Percentiles rank a stretch among this genome's conserved stretches.
Conservation (phyloP, 2,888 invertebrate species). For the Temnothorax ravouxi region DNA sequence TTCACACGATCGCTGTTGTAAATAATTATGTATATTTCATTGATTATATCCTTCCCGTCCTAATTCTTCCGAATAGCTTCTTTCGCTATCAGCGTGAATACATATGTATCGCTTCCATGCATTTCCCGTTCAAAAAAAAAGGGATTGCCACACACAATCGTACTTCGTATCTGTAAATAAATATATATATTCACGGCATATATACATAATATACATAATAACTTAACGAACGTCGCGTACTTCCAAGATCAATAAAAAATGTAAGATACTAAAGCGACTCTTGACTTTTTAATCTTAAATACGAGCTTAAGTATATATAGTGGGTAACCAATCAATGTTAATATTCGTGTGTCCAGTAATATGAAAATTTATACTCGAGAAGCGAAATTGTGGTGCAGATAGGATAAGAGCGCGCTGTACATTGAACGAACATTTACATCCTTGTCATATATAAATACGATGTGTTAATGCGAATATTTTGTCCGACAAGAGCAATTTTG, state of each 20-base stretch:
- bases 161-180: constrained; percentile 53
- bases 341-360: constrained; percentile 56
- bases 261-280: constrained; percentile 74
- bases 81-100: constrained; percentile 50
- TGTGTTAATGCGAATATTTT: constrained; percentile 48
- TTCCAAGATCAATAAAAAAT: constrained; percentile 75
- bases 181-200: constrained; percentile 53
- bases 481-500: constrained; percentile 36
- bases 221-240: constrained; percentile 67
- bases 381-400: constrained; percentile 56
- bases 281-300: constrained; percentile 55
- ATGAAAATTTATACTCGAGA: constrained; percentile 57
- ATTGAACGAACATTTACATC: constrained; percentile 63
- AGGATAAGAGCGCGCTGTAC: constrained; percentile 66
- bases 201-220: constrained; percentile 2
- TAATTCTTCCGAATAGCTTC: constrained; percentile 47
- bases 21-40: constrained; percentile 65
- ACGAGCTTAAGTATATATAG: constrained; percentile 62
- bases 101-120: constrained; percentile 56
- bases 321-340: constrained; percentile 62
- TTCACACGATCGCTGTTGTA: constrained; percentile 61
- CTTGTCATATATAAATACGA: constrained; percentile 39
- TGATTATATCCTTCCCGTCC: constrained; percentile 68
- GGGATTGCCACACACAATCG: constrained; percentile 16
- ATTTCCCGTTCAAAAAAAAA: constrained; percentile 10